Evolutionary conservation across 1,140 invertebrate genomes (phyloP).

Genomic region (Littorina saxatilis): DNA sequence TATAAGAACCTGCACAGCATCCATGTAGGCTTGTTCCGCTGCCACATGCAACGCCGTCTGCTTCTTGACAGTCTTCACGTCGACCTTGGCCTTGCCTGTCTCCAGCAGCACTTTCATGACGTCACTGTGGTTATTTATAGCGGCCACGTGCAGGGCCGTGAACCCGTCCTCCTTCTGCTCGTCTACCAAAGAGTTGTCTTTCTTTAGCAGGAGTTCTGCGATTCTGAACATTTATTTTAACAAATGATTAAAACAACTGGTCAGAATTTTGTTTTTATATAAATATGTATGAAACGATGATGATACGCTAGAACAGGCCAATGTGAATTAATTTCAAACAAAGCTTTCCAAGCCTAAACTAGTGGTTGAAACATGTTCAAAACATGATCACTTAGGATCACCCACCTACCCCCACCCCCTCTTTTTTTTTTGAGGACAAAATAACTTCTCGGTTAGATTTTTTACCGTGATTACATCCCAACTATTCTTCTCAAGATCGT

Average conservation of each 20-base stretch:
- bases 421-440: too few species aligned
- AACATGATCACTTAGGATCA: slow-evolving; percentile 79
- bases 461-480: too few species aligned
- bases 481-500: too few species aligned
- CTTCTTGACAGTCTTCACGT: slow-evolving; percentile 1
- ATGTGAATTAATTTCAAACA: too few species aligned
- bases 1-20: slow-evolving; percentile 19
- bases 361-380: slow-evolving; percentile 76
- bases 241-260: too few species aligned
- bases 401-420: too few species aligned
- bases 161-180: slow-evolving; percentile 88
- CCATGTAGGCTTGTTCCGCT: slow-evolving; percentile 28
- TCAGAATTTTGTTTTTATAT: too few species aligned
- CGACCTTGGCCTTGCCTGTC: slow-evolving; percentile 18
- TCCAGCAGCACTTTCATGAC: slow-evolving; percentile 71
- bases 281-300: too few species aligned
- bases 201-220: slow-evolving; percentile 7
- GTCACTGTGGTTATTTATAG: slow-evolving; percentile 87
- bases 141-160: slow-evolving; percentile 87
- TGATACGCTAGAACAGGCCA: too few species aligned
- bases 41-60: slow-evolving; percentile 26
- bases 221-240: background rate
- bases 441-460: too few species aligned
- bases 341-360: too few species aligned
- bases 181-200: slow-evolving; percentile 2